These are phyloP conservation scores for Syrmaticus mikado DNA, from an alignment of 2,113 vertebrate species.

Conservation along the genomic window DNA sequence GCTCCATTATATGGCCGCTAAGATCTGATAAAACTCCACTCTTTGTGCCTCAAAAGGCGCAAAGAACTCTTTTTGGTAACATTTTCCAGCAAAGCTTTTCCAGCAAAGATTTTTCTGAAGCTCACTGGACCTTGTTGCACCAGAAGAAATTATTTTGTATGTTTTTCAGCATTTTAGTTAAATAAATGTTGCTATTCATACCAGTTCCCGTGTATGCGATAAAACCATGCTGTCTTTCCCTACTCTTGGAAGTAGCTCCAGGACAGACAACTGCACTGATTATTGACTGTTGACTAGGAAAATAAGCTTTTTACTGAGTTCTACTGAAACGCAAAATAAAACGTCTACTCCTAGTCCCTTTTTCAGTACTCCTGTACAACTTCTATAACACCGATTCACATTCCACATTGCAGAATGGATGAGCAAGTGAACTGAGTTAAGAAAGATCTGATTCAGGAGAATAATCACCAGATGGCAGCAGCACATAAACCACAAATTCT, in stretches of 20 bases:
- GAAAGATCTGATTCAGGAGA: not conserved
- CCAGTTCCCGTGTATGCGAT: not conserved
- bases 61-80: not conserved
- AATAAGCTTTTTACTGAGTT: not conserved
- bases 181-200: not conserved
- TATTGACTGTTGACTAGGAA: not conserved
- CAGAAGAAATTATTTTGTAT: not conserved
- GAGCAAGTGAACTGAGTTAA: not conserved
- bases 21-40: not conserved
- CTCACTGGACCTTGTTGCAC: not conserved
- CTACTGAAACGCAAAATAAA: not conserved
- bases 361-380: not conserved
- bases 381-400: not conserved
- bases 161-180: not conserved
- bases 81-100: not conserved
- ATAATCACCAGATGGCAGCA: conserved; percentile 76
- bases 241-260: not conserved
- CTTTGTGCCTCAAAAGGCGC: not conserved
- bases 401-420: not conserved
- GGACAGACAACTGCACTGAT: not conserved
- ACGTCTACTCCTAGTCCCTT: not conserved
- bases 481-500: conserved; percentile 31
- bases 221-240: not conserved
- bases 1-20: not conserved
- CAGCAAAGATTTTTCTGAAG: not conserved